phyloP scores from a whole-genome alignment of 2,888 invertebrate genomes.

The Geophilus truncorum region DNA sequence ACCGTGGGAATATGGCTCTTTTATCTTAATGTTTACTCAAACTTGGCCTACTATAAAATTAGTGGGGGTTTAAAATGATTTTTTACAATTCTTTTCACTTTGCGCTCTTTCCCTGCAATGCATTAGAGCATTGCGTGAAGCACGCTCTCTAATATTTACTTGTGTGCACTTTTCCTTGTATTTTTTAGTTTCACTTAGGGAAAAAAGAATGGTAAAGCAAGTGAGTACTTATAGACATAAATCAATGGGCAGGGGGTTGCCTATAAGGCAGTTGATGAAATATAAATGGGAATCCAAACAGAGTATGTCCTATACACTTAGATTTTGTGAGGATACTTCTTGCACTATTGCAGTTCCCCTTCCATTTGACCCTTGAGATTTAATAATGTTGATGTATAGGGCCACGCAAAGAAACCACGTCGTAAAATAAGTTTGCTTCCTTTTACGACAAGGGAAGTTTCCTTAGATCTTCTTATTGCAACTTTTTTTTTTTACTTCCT shows the following conservation, averaged over 20 bases:
- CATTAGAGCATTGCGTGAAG: background rate
- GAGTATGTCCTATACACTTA: conserved; percentile 6
- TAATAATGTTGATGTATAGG: conserved; percentile 34
- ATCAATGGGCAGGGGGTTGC: background rate
- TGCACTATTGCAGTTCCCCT: conserved; percentile 25
- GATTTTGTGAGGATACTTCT: conserved; percentile 29
- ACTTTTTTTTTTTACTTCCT: background rate
- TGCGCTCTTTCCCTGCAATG: background rate
- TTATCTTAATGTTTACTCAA: conserved; percentile 25
- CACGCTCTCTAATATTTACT: background rate
- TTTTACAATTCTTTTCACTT: conserved; percentile 6
- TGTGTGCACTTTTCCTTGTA: background rate
- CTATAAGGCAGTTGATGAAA: conserved; percentile 24
- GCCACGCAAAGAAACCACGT: conserved; percentile 33
- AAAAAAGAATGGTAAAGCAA: background rate
- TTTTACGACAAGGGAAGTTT: conserved; percentile 29
- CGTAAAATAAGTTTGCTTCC: conserved; percentile 31
- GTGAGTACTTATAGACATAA: conserved; percentile 8
- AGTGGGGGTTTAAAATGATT: conserved; percentile 15
- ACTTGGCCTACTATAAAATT: conserved; percentile 12
- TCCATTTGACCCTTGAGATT: conserved; percentile 32
- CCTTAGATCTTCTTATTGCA: conserved; percentile 5
- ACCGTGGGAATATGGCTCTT: conserved; percentile 10
- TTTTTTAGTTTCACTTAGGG: background rate
- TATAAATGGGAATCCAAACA: conserved; percentile 31